Base-by-base conservation (phyloP, 2,797 vertebrate species). In the Rhinella marina region DNA sequence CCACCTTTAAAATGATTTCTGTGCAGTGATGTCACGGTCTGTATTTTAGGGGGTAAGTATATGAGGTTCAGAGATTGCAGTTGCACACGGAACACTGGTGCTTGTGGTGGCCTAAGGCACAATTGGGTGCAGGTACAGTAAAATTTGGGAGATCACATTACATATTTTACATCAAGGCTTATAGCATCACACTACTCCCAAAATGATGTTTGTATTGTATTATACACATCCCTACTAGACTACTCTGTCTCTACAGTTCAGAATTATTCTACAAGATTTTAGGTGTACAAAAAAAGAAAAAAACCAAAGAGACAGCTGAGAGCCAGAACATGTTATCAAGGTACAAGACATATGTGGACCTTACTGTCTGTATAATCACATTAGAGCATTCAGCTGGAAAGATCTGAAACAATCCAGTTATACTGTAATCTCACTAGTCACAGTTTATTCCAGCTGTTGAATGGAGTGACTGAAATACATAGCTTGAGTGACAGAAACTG, bases 361-460 rank as follows among this genome's bases (percentile, higher is more conserved):
- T 54, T 48, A 23, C 48, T 81, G 56, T 88, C 79, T 78, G 21
- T 66, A 64, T 68, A 50, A 72, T 64, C 57, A 83, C n/a, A 81
- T 82, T 41, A 66, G 17, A 27, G 41, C 66, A 68, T 68, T 85
- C 78, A 77, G 27, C 57, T 85, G 78, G 64, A 85, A 75, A 54
- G 82, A 86, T 75, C 64, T 85, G 59, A 88, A 85, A 62, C 76
- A 32, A 80, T 88, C 76, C 52, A n/a, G 66, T 66, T 41, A 41
- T 41, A 41, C 41, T 29, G 59, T 88, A 75, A 86, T 86, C 76
- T 59, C 11, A 50, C 64, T 59, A 88, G 87, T 88, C 83, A 81
- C 78, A 85, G 29, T 85, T 27, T 80, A 66, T 81, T 88, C 54
- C 76, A 66, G 87, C 56, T 52, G 66, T 56, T 81, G 56, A 27